Base-by-base conservation (phyloP, 2,888 invertebrate species). In the Myopa testacea region DNA sequence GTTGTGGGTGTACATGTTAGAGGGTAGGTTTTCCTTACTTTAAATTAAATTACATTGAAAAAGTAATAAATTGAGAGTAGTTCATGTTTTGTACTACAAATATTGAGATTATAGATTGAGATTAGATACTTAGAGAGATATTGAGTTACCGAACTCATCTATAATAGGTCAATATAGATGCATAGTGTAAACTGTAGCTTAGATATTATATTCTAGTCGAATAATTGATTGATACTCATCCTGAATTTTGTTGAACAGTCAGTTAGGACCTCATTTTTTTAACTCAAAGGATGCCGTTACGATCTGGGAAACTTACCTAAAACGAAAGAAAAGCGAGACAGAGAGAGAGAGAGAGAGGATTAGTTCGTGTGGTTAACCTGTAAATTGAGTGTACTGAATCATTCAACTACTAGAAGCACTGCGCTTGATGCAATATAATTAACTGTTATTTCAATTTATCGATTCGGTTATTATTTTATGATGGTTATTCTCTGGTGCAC, bases 241-340 rank as follows among this genome's bases (percentile, higher is more conserved):
- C 5, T 55, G 16, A 55, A 55, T 55, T 55, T 12, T n/a, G 8
- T 16, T 14, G 55, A 55, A 5, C 16, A 55, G 10, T 55, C 16
- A 4, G 55, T 12, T 55, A 16, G 55, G n/a, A 26, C 55, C 16
- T 55, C 10, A n/a, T 55, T 55, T 55, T 19, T n/a, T n/a, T n/a
- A 65, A 12, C 38, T 65, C 34, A 65, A 65, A 65, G 65, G 65
- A 65, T 38, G 0, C 14, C 6, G n/a, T 16, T 5, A 8, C 16
- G 65, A 62, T 62, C 19, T 62, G 5, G 65, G 14, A 14, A 50
- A 78, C 78, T 78, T 78, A 78, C 78, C 78, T 78, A 26, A 19
- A 77, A 79, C 4, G 69, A 70, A 45, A 74, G 34, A 26, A 58
- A 72, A 69, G 68, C 60, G 34, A 37, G n/a, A 65, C 4, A 58